Base-by-base conservation (phyloP, 2,797 vertebrate species). In the Vultur gryphus region DNA sequence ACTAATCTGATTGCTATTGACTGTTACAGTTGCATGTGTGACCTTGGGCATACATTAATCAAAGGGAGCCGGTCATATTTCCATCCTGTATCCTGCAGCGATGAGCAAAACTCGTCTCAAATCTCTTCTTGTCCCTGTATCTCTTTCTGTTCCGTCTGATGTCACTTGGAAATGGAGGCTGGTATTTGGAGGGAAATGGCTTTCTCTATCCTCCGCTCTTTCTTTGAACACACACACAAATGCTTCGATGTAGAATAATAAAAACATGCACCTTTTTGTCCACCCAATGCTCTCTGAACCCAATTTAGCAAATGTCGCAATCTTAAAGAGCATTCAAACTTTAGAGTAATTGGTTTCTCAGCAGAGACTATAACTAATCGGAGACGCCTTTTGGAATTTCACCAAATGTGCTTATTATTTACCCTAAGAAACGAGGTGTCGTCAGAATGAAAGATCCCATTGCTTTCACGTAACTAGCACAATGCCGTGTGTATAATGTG, bases 1-100 rank as follows among this genome's bases (percentile, higher is more conserved):
- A 55, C 92, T 96, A 97, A 97, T 97, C 96, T 95, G 95, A 97
- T 97, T 97, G 94, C 91, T 96, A 97, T 97, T 95, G 97, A 97
- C 95, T 95, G 86, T 26, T 92, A 88, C 84, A 95, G 92, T 95
- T 39, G 91, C 84, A 48, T 81, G 81, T 65, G 89, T 93, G 95
- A 97, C 97, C 97, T 97, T 97, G 95, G 93, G 95, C 89, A 73
- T 73, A 71, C 92, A 95, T 96, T 97, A 96, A 97, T 97, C 96
- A 95, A 96, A 97, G 91, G 79, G 58, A 97, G 87, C 67, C 10
- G 26, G 54, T 92, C 71, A 5, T 64, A 25, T 94, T 95, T 86
- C 81, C 69, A 90, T 62, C 93, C 86, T 13, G 49, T 84, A 66
- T 62, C 92, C 95, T 84, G 83, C 88, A 73, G 95, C 48, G 0